A percentile compares a stretch with the other conserved stretches of the same genome.
Evolutionary conservation across 2,888 invertebrate genomes (phyloP).

Genomic region (Nipponacmea schrenckii): DNA sequence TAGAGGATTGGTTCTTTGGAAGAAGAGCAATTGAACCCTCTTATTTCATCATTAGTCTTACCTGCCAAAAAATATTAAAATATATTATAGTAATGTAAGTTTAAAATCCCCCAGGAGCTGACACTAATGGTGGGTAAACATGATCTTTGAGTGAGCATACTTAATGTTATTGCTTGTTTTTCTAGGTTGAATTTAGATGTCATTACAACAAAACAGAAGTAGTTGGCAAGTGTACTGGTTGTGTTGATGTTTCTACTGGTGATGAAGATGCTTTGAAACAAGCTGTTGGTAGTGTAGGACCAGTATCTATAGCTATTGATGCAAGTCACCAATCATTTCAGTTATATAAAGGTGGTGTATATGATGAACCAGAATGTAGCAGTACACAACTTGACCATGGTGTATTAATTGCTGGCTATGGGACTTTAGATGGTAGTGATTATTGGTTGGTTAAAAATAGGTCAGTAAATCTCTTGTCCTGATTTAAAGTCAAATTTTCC

Average conservation of each 20-base stretch:
- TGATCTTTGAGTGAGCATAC: no score
- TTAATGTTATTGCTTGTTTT: no score
- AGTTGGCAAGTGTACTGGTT: constrained; percentile 48
- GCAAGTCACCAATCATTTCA: constrained; percentile 76
- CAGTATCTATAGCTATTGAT: constrained; percentile 88
- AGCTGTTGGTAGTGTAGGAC: constrained; percentile 67
- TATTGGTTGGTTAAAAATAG: constrained; percentile 59
- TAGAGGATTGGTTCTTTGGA: no score
- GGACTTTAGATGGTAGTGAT: constrained; percentile 37
- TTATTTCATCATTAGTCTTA: no score
- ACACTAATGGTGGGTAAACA: no score
- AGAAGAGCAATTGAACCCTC: no score
- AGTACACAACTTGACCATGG: constrained; percentile 38
- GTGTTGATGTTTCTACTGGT: constrained; percentile 44
- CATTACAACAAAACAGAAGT: constrained; percentile 38
- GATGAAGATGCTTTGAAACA: constrained; percentile 42
- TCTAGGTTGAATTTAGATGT: constrained; percentile 38
- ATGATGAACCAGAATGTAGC: constrained; percentile 41
- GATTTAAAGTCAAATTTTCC: no score
- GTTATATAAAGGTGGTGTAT: constrained; percentile 48
- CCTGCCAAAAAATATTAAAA: no score
- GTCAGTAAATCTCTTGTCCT: constrained; percentile 18
- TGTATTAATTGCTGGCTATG: constrained; percentile 47
- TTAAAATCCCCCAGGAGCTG: no score
- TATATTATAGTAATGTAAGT: no score